Conservation (phyloP, 2,888 invertebrate species). For the Pachycephus smyrnensis region DNA sequence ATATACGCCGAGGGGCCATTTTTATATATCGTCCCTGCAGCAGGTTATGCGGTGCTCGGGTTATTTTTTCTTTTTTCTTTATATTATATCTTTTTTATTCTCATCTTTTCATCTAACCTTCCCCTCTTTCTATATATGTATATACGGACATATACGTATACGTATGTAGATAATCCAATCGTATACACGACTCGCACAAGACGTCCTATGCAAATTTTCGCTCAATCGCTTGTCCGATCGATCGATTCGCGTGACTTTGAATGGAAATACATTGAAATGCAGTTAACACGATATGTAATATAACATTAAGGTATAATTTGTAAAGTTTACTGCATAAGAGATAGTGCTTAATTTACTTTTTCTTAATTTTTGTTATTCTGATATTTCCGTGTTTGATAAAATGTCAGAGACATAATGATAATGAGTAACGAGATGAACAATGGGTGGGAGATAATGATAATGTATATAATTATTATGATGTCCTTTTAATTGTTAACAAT, state of each 20-base stretch:
- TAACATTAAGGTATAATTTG: neutral
- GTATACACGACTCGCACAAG: neutral
- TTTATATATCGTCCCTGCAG: neutral
- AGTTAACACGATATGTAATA: neutral
- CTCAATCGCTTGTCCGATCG: slow-evolving; percentile 13
- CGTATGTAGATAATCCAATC: neutral
- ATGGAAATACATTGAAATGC: neutral
- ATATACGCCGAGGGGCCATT: neutral
- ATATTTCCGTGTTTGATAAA: neutral
- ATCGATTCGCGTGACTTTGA: neutral
- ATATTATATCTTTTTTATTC: neutral
- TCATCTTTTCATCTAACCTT: neutral
- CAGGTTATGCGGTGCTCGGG: neutral
- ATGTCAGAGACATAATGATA: neutral
- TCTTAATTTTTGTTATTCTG: neutral
- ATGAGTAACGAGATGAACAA: neutral
- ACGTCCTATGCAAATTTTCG: slow-evolving; percentile 2
- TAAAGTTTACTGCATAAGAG: neutral
- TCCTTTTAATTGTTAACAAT: neutral
- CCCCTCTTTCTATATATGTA: neutral
- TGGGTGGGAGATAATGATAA: neutral
- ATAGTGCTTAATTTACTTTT: neutral
- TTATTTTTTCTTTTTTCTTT: neutral
- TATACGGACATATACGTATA: no score
- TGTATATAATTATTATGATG: neutral